Conservation (phyloP, 2,888 invertebrate species). For the Hedychridium roseum region DNA sequence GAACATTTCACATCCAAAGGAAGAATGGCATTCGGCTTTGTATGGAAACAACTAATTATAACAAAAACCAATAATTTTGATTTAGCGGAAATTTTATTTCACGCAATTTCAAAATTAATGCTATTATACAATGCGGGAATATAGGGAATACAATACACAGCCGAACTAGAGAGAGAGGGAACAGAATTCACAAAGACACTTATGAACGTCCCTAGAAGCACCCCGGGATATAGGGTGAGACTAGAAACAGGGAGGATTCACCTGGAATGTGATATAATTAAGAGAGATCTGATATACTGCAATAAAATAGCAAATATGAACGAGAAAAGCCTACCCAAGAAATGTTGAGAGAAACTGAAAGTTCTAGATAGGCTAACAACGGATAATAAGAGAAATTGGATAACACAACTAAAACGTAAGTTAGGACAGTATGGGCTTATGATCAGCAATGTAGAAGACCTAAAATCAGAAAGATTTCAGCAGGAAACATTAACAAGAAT, state of each 20-base stretch:
- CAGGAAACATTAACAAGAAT: background rate
- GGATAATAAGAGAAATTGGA: no score
- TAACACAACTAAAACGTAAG: background rate
- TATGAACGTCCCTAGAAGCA: background rate
- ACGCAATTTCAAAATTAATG: constrained; percentile 1
- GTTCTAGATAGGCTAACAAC: no score
- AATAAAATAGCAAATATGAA: background rate
- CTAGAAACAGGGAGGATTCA: background rate
- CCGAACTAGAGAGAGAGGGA: background rate
- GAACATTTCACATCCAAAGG: constrained; percentile 2
- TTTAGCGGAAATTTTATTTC: background rate
- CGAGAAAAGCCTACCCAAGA: constrained; percentile 4
- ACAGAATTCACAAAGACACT: constrained; percentile 1
- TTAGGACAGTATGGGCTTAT: background rate
- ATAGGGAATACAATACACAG: background rate
- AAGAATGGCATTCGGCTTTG: constrained; percentile 2
- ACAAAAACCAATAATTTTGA: background rate
- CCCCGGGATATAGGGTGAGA: background rate
- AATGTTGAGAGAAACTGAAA: background rate
- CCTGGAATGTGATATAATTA: background rate
- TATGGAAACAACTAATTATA: background rate
- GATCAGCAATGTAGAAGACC: background rate
- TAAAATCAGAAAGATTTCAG: background rate
- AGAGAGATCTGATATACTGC: background rate
- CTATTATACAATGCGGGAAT: background rate